These are phyloP conservation scores for Drosophila histrio DNA, from an alignment of 2,888 invertebrate genomes.

Conservation along the genomic window DNA sequence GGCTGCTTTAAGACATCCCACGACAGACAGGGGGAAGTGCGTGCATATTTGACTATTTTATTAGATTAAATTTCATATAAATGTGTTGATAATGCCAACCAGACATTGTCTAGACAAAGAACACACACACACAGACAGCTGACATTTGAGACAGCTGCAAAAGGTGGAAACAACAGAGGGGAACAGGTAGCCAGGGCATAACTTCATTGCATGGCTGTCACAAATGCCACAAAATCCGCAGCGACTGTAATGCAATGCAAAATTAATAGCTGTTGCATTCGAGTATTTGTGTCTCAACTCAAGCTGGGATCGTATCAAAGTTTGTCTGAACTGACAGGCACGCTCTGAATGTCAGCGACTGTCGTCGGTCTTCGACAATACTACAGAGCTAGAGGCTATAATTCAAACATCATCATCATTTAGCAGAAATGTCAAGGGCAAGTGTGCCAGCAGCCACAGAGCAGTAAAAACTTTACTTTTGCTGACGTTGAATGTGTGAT, in stretches of 20 bases:
- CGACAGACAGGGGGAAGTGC: conserved; percentile 13
- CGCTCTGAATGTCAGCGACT: conserved; percentile 54
- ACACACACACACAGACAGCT: conserved; percentile 43
- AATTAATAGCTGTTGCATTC: conserved; percentile 72
- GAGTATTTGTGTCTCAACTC: conserved; percentile 32
- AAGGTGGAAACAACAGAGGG: conserved; percentile 31
- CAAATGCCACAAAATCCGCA: conserved; percentile 73
- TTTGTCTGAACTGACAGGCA: conserved; percentile 40
- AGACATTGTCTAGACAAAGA: conserved; percentile 68
- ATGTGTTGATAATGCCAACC: conserved; percentile 71
- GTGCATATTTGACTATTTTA: conserved; percentile 68
- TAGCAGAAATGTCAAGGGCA: conserved; percentile 52
- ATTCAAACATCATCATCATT: conserved; percentile 52
- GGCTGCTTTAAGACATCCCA: conserved; percentile 27
- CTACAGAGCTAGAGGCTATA: conserved; percentile 5
- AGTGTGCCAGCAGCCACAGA: conserved; percentile 25
- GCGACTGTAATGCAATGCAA: conserved; percentile 61
- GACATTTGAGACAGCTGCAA: conserved; percentile 57
- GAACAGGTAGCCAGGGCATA: conserved; percentile 42
- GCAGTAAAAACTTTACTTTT: conserved; percentile 47
- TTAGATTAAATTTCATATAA: conserved; percentile 72
- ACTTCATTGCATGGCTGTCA: conserved; percentile 58
- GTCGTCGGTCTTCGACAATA: conserved; percentile 28
- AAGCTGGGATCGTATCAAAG: conserved; percentile 37
- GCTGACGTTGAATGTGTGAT: conserved; percentile 43